These are phyloP conservation scores for Setipinna tenuifilis DNA, from an alignment of 2,797 vertebrate species.

Conservation along the genomic window DNA sequence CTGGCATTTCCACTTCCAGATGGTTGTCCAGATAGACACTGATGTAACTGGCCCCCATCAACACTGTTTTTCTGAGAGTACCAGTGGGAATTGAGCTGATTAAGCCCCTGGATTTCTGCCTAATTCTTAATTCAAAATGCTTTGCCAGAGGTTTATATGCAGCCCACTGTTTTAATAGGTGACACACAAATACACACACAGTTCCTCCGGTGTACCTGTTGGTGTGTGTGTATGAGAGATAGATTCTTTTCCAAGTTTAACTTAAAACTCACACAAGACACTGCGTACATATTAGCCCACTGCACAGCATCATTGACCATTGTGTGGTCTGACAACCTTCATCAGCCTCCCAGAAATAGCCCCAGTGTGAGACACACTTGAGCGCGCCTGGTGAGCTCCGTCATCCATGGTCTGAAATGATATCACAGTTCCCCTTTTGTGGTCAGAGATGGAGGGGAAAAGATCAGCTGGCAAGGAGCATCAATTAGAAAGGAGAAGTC, in stretches of 20 bases:
- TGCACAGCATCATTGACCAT: neutral
- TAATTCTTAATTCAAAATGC: too few species aligned
- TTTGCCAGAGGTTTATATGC: neutral
- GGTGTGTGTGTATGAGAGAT: neutral
- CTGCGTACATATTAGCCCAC: neutral
- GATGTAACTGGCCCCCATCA: neutral
- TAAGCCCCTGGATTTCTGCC: neutral
- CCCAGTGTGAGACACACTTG: neutral
- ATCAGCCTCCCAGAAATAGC: neutral
- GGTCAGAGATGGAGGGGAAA: neutral
- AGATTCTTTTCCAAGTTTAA: neutral
- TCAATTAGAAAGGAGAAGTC: constrained; percentile 8
- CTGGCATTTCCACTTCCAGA: neutral
- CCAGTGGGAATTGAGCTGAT: neutral
- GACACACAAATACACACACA: neutral
- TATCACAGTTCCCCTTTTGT: constrained; percentile 1
- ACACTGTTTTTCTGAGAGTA: neutral
- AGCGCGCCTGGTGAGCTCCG: neutral
- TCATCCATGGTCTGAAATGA: neutral
- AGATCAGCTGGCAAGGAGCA: neutral
- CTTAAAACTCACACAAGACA: neutral
- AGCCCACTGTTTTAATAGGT: neutral
- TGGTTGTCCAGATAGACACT: neutral
- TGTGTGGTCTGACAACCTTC: neutral
- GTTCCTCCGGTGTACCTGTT: neutral